A percentile compares a stretch with the other conserved stretches of the same genome.
phyloP scores from a whole-genome alignment of 2,888 invertebrate genomes.

The Himalopsyche japonica region DNA sequence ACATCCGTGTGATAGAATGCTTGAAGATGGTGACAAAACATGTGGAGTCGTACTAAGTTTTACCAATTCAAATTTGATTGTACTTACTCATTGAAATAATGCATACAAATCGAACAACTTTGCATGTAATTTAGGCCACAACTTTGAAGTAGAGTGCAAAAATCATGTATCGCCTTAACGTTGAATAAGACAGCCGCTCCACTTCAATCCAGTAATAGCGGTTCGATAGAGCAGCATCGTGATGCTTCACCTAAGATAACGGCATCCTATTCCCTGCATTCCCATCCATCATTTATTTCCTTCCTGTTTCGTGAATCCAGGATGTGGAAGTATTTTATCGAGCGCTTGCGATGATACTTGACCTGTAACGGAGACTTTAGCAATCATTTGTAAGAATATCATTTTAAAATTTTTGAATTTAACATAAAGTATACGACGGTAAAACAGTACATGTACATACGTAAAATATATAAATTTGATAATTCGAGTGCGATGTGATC shows the following conservation, averaged over 20 bases:
- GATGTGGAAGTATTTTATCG: neutral
- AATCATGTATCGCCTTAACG: neutral
- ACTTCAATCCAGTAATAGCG: neutral
- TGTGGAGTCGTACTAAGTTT: too few species aligned
- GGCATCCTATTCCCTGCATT: neutral
- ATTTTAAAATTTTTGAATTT: too few species aligned
- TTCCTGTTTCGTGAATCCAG: neutral
- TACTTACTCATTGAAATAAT: too few species aligned
- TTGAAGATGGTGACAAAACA: too few species aligned
- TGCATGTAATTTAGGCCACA: neutral
- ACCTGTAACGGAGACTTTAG: neutral
- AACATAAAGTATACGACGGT: too few species aligned
- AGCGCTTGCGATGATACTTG: neutral
- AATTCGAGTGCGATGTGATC: too few species aligned
- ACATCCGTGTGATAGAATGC: too few species aligned
- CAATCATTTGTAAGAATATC: neutral
- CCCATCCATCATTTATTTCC: slow-evolving; percentile 7
- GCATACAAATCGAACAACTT: too few species aligned
- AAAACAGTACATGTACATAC: too few species aligned
- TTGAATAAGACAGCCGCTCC: neutral
- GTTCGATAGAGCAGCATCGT: neutral
- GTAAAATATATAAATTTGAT: too few species aligned
- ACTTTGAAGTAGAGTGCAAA: neutral
- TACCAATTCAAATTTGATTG: too few species aligned
- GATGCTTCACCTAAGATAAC: neutral